A percentile compares a stretch with the other conserved stretches of the same genome.
Conservation (phyloP, 2,888 invertebrate species). For the Cerastis rubricosa region DNA sequence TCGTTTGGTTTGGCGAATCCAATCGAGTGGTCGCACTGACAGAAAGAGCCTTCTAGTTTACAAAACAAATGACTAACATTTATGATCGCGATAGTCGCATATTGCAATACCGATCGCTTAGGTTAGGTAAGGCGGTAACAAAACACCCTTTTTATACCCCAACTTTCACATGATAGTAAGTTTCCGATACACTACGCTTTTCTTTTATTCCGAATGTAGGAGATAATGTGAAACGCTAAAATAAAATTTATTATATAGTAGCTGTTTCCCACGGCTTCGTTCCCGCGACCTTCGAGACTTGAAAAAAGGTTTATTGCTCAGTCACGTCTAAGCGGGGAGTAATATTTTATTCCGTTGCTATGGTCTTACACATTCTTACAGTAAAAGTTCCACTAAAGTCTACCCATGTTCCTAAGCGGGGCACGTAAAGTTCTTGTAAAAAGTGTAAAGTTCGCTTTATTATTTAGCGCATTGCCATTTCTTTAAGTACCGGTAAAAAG, state of each 20-base stretch:
- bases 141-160: neutral
- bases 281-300: constrained; percentile 59
- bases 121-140: neutral
- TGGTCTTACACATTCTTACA: constrained; percentile 48
- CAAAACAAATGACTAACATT: neutral
- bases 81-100: neutral
- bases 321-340: constrained; percentile 62
- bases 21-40: neutral
- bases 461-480: constrained; percentile 13
- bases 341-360: constrained; percentile 63
- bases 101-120: neutral
- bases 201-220: constrained; percentile 51
- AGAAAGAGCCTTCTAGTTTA: neutral
- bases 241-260: constrained; percentile 62
- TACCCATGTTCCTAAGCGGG: constrained; percentile 37
- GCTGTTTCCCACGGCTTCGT: constrained; percentile 54
- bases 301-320: constrained; percentile 64
- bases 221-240: constrained; percentile 62
- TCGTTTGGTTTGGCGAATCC: neutral
- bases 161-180: constrained; percentile 10
- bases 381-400: constrained; percentile 32
- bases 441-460: constrained; percentile 32
- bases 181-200: constrained; percentile 36
- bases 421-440: constrained; percentile 35
- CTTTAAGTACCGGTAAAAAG: constrained; percentile 11